Base-by-base conservation (phyloP, 2,888 invertebrate species). In the Osmoderma eremita region DNA sequence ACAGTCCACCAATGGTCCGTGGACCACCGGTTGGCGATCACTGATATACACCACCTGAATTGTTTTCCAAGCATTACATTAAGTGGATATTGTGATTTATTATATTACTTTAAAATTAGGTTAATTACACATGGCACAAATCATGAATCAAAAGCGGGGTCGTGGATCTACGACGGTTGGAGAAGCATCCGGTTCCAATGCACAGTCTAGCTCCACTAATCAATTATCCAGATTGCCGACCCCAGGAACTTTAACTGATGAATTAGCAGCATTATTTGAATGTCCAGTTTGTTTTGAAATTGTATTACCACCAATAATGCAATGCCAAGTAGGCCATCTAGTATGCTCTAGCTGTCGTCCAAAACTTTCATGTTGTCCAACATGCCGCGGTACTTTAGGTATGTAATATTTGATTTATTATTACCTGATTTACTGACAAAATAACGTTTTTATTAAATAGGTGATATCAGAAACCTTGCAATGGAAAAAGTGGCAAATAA, bases 401-500 rank as follows among this genome's bases (percentile, higher is more conserved):
- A 78, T 30, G 30, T 30, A 30, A 6, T 6, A 30, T 30, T 8
- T 30, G 10, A 24, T n/a, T n/a, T n/a, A n/a, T n/a, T n/a, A 24
- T 24, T 30, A 30, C 5, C 1, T 30, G 30, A 24, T 30, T 2
- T 10, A 30, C 2, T 30, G 10, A 30, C n/a, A n/a, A n/a, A n/a
- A n/a, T n/a, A n/a, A 50, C 50, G 24, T 36, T 36, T 38, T 10
- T 13, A 36, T 58, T 53, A 72, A 77, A 71, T 76, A 90, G 92
- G 92, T 68, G 98, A 98, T 83, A 99, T 99, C 77, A 89, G 99
- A 73, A 99, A 99, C 84, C 86, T 99, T 80, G 98, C 98, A 36
- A 98, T 99, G 97, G 99, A 99, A 81, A 99, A 99, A 83, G 97
- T 99, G 39, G 99, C 99, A 42, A 93, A 94, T 76, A 98, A 97